Conservation (phyloP, 2,888 invertebrate genomes). For the Empis stercorea region DNA sequence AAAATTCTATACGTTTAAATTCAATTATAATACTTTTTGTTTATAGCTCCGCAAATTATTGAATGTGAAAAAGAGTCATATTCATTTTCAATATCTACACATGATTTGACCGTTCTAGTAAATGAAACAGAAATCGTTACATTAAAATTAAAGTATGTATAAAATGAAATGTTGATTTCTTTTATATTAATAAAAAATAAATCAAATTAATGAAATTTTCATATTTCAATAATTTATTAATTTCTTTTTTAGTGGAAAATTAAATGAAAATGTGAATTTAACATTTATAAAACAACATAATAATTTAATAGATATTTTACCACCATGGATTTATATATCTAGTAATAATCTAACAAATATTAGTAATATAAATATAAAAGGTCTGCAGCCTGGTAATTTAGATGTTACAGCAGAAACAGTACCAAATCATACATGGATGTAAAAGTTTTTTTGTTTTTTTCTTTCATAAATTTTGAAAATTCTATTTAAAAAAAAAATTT, state of each 20-base stretch:
- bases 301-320: slow-evolving; percentile 46
- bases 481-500: slow-evolving; percentile 4
- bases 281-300: slow-evolving; percentile 49
- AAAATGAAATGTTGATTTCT: no score
- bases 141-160: slow-evolving; percentile 46
- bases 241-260: slow-evolving; percentile 14
- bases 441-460: slow-evolving; percentile 11
- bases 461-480: background rate
- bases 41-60: no score
- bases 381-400: slow-evolving; percentile 52
- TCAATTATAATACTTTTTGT: no score
- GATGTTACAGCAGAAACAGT: slow-evolving; percentile 48
- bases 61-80: background rate
- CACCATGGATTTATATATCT: slow-evolving; percentile 32
- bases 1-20: no score
- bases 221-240: background rate
- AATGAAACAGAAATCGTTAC: slow-evolving; percentile 42
- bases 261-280: slow-evolving; percentile 35
- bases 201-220: no score
- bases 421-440: slow-evolving; percentile 37
- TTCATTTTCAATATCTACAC: slow-evolving; percentile 17
- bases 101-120: slow-evolving; percentile 46
- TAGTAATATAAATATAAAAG: slow-evolving; percentile 43
- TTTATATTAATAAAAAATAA: no score
- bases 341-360: slow-evolving; percentile 26